Conservation (phyloP, 2,113 vertebrate species). For the Bambusicola thoracicus region DNA sequence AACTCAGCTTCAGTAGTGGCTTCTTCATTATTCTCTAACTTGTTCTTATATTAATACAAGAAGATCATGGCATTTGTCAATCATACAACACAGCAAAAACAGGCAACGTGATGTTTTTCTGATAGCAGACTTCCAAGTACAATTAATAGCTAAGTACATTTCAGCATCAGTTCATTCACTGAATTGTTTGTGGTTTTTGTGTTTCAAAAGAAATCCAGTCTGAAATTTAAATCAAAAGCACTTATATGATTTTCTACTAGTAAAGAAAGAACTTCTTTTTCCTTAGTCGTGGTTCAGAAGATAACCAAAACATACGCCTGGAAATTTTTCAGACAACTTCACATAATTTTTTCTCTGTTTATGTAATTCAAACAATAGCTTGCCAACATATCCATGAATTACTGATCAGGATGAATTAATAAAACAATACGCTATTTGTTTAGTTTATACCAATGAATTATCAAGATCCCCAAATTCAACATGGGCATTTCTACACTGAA, state of each 20-base stretch:
- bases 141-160: not conserved
- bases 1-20: not conserved
- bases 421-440: not conserved
- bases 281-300: not conserved
- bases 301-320: not conserved
- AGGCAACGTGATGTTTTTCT: not conserved
- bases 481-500: not conserved
- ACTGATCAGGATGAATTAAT: not conserved
- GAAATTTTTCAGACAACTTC: not conserved
- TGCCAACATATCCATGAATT: not conserved
- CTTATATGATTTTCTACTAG: not conserved
- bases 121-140: not conserved
- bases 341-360: not conserved
- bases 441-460: not conserved
- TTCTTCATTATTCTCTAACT: not conserved
- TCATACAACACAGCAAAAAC: not conserved
- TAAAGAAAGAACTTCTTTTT: not conserved
- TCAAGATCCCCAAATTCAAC: not conserved
- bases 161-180: not conserved
- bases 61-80: not conserved
- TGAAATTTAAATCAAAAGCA: not conserved
- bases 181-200: not conserved
- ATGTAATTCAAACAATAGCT: not conserved
- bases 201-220: not conserved
- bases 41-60: not conserved